A percentile compares a stretch with the other conserved stretches of the same genome.
Conservation (phyloP, 2,888 invertebrate genomes). For the Lissonota sp. region DNA sequence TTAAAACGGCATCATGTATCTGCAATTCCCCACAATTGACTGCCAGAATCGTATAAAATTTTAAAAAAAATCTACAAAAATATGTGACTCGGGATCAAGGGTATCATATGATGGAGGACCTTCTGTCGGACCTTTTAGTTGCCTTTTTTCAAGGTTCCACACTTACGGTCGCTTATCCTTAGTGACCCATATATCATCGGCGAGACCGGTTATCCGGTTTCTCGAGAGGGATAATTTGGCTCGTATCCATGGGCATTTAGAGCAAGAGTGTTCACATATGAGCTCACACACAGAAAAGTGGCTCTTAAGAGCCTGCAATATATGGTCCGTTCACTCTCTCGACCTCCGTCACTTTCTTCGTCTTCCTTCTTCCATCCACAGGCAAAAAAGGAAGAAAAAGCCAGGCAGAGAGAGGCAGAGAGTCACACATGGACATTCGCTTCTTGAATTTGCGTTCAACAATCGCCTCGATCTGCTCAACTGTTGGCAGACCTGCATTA, state of each 20-base stretch:
- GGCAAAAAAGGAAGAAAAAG: neutral
- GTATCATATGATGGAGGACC: neutral
- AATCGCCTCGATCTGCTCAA: conserved; percentile 33
- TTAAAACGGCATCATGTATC: no score
- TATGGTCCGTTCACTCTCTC: conserved; percentile 46
- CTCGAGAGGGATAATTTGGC: neutral
- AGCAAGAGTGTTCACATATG: neutral
- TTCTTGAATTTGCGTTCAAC: neutral
- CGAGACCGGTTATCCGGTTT: neutral
- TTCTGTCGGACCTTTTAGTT: neutral
- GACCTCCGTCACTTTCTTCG: conserved; percentile 61
- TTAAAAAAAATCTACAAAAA: neutral
- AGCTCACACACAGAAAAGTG: conserved; percentile 7
- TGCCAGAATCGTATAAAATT: no score
- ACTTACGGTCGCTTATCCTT: neutral
- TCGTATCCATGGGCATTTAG: neutral
- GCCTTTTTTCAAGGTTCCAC: conserved; percentile 1
- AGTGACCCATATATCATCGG: neutral
- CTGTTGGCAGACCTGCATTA: neutral
- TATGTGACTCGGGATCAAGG: neutral
- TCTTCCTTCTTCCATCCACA: conserved; percentile 49
- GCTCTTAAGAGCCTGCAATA: conserved; percentile 22
- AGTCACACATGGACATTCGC: neutral
- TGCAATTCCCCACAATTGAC: no score
- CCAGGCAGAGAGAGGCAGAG: neutral